Base-by-base conservation (phyloP, 2,113 vertebrate species). In the Bubo blakistoni region DNA sequence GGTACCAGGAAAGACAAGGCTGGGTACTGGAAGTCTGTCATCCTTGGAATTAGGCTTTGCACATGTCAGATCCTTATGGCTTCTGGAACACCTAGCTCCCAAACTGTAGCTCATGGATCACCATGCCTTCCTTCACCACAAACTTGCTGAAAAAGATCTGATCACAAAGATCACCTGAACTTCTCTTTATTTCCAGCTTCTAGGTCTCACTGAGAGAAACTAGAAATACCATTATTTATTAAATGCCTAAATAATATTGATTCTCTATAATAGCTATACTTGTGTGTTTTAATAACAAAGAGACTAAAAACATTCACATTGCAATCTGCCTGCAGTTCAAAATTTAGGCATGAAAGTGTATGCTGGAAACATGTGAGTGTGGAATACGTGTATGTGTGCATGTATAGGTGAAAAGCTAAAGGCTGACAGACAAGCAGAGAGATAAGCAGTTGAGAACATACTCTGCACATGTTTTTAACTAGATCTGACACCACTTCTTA, bases 1-100 rank as follows among this genome's bases (percentile, higher is more conserved):
- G 9, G 13, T 21, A 44, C 17, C 9, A 57, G 38, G 26, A 59
- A 81, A 83, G 40, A 10, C 34, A 82, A 80, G 25, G 15, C 18
- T 74, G 47, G 10, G 5, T 57, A 25, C 11, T 52, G 24, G 5
- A 69, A 59, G 9, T 24, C 49, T 82, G 38, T 80, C 46, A 70
- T 30, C 34, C 32, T 54, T 73, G 36, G 36, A 80, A 6, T 47
- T 46, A 47, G 24, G 21, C 20, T 89, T 84, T 67, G 52, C 20
- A 59, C 0, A 0, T 70, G 17, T 80, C 86, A 82, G 7, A 55
- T 16, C 17, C 42, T 67, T 55, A 40, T 1, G 2, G 20, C 5
- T 90, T 15, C 54, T 83, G 61, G 44, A 42, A 74, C 16, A 70
- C 6, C n/a, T 78, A 10, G 1, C 34, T 88, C 57, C 38, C 24